Evolutionary conservation across 2,888 invertebrate genomes (phyloP), one percentile per base, ranked within the genome.

Genomic region (Fabriciana adippe): DNA sequence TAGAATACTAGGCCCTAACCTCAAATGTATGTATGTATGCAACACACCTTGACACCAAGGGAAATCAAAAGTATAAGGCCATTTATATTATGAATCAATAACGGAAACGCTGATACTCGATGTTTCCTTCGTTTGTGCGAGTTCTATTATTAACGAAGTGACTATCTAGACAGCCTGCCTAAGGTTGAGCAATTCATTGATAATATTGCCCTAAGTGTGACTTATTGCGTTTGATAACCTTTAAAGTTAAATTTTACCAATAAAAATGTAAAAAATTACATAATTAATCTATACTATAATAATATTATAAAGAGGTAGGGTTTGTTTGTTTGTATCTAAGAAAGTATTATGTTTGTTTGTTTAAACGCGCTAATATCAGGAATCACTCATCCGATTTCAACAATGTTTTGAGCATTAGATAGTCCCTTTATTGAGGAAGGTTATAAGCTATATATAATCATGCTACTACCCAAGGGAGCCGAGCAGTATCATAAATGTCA

Each of bases 161-260:
- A 45, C 55, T 70, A 70, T 70, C 70, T 70, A 70, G 61, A 70
- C 67, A 62, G 62, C 47, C 45, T 31, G 67, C 54, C 65, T 67
- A 56, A 64, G 31, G 69, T 62, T 70, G 61, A 59, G 57, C 48
- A 57, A 64, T 57, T 67, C 62, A 59, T 62, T 67, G 67, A 67
- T 63, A 67, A 16, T 41, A 26, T 59, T 54, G 56, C 57, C 41
- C 50, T 50, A 50, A 50, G 47, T 26, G 45, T 62, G 45, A 51
- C 45, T 66, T 63, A 50, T 59, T 55, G 16, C 50, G 16, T 50
- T 55, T 35, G 68, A 68, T 67, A 62, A 56, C 56, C 13, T 51
- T 18, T 51, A 15, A 60, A 60, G 45, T 45, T 50, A 6, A 18
- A n/a, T 60, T 60, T 50, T 61, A 61, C 13, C 16, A 31, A 21